Conservation (phyloP, 2,888 invertebrate species). For the Scrobipalpa costella region DNA sequence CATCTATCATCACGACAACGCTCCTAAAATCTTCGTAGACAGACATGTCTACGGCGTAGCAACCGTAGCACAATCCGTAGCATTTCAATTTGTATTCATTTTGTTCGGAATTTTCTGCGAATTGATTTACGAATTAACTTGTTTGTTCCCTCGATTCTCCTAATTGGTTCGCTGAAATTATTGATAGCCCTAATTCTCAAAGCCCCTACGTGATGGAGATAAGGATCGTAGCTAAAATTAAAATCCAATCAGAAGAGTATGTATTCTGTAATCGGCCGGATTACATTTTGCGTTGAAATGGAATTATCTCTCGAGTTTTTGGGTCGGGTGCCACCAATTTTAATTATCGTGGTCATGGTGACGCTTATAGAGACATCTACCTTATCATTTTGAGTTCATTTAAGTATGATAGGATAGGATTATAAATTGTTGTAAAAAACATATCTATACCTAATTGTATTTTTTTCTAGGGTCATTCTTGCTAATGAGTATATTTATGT, state of each 20-base stretch:
- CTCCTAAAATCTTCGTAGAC: background rate
- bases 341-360: background rate
- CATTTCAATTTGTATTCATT: background rate
- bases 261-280: conserved; percentile 2
- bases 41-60: no score
- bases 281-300: background rate
- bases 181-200: conserved; percentile 23
- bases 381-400: no score
- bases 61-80: background rate
- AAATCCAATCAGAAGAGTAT: conserved; percentile 13
- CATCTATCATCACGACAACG: no score
- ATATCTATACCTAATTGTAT: no score
- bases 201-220: conserved; percentile 19
- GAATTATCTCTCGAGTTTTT: background rate
- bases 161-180: conserved; percentile 23
- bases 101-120: background rate
- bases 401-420: no score
- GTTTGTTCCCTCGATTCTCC: conserved; percentile 17
- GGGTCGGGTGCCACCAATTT: background rate
- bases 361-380: no score
- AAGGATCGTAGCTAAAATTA: conserved; percentile 23
- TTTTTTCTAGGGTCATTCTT: no score
- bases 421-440: no score
- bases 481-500: no score
- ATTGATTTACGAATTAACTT: conserved; percentile 23